A percentile compares a stretch with the other conserved stretches of the same genome.
Conservation (phyloP, 2,113 vertebrate genomes). For the human (Homo sapiens) region GRCh38 chr14:67647001-67647500, state of each 20-base stretch:
- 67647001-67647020: constrained; percentile 93
- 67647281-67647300: not conserved
- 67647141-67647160: constrained; percentile 19
- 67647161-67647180: not conserved
- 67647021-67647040: constrained; percentile 87
- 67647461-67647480: not conserved
- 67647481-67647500: not conserved
- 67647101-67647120: constrained; percentile 44
- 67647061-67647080: not conserved
- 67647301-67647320: not conserved
- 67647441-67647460: constrained; percentile 8
- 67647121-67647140: not conserved
- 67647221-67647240: not conserved
- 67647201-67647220: not conserved
- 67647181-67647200: not conserved
- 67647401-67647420: constrained; percentile 33
- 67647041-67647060: not conserved
- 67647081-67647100: not conserved
- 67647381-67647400: constrained; percentile 10
- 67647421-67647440: not conserved
- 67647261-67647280: not conserved
- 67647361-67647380: constrained; percentile 16
- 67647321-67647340: not conserved
- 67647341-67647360: constrained; percentile 37
- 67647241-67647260: not conserved